Base-by-base conservation (phyloP, 2,797 vertebrate genomes). In the Gorsachius magnificus region DNA sequence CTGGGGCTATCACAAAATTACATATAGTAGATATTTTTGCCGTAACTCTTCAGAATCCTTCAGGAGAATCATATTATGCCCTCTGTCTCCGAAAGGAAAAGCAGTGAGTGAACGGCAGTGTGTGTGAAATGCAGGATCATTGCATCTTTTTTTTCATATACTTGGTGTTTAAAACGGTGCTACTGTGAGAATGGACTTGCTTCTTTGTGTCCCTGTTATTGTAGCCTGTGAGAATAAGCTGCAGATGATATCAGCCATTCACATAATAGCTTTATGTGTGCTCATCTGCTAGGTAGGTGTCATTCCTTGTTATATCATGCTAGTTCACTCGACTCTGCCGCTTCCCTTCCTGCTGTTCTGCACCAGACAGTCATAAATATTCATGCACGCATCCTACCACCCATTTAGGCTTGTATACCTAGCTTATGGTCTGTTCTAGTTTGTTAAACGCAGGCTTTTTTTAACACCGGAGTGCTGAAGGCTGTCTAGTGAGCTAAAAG, bases 331-430 rank as follows among this genome's bases (percentile, higher is more conserved):
- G 3, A 26, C 91, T 95, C 77, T 58, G 25, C 50, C 51, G 79
- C 88, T 95, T 95, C 68, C 86, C 91, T 96, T 91, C 95, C 84
- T 90, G 92, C 94, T 96, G 81, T 85, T 97, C 87, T 94, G 90
- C 95, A 94, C 92, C 96, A 97, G 95, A 94, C 96, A 96, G 69
- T 92, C 94, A 97, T 97, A 77, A 97, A 97, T 97, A 97, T 97
- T 97, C 96, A 97, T 96, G 45, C 3, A 1, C 1, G 1, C 88
- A 88, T 84, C 80, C 90, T 90, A 53, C 93, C 92, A 88, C 63
- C 95, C 89, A 7, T 56, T 86, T 82, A 89, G 92, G 66, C 90
- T 71, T 88, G 85, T 78, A 13, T 88, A 75, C 85, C 72, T 89
- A 86, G 76, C 94, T 94, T 20, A 45, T 80, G 89, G 53, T 50